Percentiles rank a stretch among this genome's conserved stretches.
These are phyloP conservation scores for Otolemur garnettii DNA, from an alignment of 2,113 vertebrate species.

Conservation along the genomic window DNA sequence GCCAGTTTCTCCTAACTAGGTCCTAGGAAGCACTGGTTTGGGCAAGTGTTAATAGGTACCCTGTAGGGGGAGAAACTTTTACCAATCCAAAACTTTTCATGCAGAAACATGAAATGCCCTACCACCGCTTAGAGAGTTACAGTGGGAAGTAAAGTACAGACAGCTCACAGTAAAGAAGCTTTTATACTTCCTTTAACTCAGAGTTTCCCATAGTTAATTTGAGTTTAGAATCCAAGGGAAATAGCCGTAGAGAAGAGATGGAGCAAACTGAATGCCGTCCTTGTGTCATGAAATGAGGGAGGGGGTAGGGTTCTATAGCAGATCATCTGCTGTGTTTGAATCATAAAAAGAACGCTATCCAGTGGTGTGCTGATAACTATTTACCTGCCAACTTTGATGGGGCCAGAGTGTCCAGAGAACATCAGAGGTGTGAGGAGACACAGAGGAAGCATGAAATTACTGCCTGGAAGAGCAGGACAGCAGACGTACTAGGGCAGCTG, in stretches of 20 bases:
- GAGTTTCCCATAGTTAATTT: background rate
- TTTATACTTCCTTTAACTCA: background rate
- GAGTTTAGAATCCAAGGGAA: background rate
- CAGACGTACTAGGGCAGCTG: background rate
- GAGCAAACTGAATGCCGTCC: background rate
- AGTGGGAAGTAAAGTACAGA: background rate
- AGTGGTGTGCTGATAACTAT: background rate
- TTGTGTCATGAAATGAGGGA: background rate
- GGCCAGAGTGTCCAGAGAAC: fast-evolving
- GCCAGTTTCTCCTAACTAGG: background rate
- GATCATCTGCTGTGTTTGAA: background rate
- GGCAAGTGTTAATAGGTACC: background rate
- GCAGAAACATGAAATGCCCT: background rate
- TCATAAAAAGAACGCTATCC: background rate
- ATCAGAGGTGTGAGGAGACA: background rate
- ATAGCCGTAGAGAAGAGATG: background rate
- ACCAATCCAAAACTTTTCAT: background rate
- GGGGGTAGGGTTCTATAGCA: background rate
- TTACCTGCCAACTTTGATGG: background rate
- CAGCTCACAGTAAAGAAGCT: background rate
- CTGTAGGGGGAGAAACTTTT: background rate
- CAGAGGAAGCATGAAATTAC: too few species aligned
- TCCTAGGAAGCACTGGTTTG: background rate
- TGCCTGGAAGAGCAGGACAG: background rate
- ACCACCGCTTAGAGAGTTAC: background rate